Evolutionary conservation across 2,113 vertebrate genomes (phyloP).

Genomic region (Penelope pileata): DNA sequence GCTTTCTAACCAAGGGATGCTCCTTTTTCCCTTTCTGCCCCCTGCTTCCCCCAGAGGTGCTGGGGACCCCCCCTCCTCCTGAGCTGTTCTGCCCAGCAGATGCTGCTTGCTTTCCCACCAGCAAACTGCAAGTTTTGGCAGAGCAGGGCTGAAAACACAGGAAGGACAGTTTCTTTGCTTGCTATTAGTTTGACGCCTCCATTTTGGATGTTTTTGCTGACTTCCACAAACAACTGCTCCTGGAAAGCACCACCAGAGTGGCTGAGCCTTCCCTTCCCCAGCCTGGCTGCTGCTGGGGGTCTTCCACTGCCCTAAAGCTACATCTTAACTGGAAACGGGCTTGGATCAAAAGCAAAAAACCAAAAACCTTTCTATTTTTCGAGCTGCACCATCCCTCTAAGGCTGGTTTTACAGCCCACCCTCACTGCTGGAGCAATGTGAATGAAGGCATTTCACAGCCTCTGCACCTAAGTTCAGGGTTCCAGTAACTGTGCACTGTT

Average conservation of each 20-base stretch:
- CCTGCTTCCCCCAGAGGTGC: not conserved
- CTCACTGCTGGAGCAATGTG: not conserved
- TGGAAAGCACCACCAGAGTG: rapidly evolving
- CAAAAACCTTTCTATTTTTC: not conserved
- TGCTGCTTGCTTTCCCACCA: not conserved
- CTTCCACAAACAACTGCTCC: not conserved
- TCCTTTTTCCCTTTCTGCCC: not conserved
- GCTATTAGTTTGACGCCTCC: not conserved
- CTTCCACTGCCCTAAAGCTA: not conserved
- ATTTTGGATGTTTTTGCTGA: not conserved
- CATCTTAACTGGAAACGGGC: not conserved
- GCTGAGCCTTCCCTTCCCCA: not conserved
- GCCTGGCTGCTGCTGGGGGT: not conserved
- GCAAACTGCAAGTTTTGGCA: not conserved
- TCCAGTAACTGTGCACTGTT: constrained; percentile 33
- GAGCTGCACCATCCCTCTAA: not conserved
- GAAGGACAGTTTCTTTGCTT: not conserved
- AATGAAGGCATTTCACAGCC: not conserved
- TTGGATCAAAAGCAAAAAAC: not conserved
- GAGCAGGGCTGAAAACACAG: not conserved
- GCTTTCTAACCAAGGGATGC: not conserved
- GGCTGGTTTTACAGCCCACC: not conserved
- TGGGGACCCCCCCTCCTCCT: not conserved
- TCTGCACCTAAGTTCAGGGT: not conserved
- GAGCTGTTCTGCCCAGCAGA: not conserved